Evolutionary conservation across 1,140 invertebrate genomes (phyloP).

Genomic region (Tetramorium parvispinum): DNA sequence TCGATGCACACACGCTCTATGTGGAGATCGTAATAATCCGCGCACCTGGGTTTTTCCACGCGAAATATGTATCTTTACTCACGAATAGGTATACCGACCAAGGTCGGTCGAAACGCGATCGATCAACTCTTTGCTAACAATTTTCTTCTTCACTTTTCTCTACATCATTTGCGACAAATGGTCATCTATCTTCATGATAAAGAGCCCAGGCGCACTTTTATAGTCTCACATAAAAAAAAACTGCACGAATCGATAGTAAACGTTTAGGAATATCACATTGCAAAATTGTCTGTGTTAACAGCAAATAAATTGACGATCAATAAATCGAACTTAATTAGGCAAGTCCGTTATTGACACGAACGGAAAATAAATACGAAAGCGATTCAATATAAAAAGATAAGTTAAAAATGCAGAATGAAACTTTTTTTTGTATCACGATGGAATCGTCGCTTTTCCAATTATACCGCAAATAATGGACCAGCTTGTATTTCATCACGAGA

Average conservation of each 20-base stretch:
- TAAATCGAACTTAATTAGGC: neutral
- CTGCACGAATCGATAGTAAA: slow-evolving; percentile 40
- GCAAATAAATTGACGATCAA: neutral
- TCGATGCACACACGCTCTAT: neutral
- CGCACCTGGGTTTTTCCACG: slow-evolving; percentile 48
- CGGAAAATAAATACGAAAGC: neutral
- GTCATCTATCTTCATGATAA: slow-evolving; percentile 22
- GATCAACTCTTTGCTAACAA: slow-evolving; percentile 41
- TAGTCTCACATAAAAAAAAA: slow-evolving; percentile 18
- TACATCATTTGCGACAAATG: slow-evolving; percentile 33
- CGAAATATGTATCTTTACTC: slow-evolving; percentile 30
- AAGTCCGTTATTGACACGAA: neutral
- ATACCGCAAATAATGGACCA: slow-evolving; percentile 5
- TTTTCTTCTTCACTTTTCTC: slow-evolving; percentile 29
- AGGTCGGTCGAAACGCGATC: slow-evolving; percentile 42
- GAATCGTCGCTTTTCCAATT: slow-evolving; percentile 11
- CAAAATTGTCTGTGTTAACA: neutral
- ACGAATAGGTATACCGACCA: neutral
- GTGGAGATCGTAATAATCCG: slow-evolving; percentile 11
- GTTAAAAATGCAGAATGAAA: neutral
- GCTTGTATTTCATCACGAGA: slow-evolving; percentile 5
- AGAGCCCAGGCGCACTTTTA: neutral
- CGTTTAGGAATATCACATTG: slow-evolving; percentile 55
- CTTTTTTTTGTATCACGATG: neutral
- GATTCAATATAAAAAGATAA: neutral